A percentile compares a stretch with the other conserved stretches of the same genome.
Evolutionary conservation across 2,888 invertebrate genomes (phyloP).

Genomic region (Halictus ligatus): DNA sequence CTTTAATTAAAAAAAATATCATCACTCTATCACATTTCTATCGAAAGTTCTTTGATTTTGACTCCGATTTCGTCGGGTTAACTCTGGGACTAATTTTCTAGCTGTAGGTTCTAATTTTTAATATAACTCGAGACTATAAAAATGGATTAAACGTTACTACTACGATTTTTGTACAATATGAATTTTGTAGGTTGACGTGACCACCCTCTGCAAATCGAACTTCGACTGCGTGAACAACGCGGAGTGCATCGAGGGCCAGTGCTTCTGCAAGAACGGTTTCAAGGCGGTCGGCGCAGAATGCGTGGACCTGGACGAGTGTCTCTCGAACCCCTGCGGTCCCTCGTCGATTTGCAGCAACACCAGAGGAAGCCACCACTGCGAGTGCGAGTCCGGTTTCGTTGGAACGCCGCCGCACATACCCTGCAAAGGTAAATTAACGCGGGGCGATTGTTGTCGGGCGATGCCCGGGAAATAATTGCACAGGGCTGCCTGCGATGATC

Average conservation of each 20-base stretch:
- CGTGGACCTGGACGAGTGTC: conserved; percentile 93
- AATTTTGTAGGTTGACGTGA: conserved; percentile 90
- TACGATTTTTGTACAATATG: too few species aligned
- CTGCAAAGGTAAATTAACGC: conserved; percentile 87
- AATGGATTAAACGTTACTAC: too few species aligned
- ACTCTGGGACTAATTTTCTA: too few species aligned
- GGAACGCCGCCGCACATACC: conserved; percentile 92
- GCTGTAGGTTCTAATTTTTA: too few species aligned
- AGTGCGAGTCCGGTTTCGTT: conserved; percentile 92
- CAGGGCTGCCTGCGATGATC: neutral
- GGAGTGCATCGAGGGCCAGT: conserved; percentile 94
- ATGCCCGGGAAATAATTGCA: neutral
- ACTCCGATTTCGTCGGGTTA: too few species aligned
- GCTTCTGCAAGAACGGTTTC: conserved; percentile 95
- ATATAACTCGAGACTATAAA: too few species aligned
- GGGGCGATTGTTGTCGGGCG: neutral
- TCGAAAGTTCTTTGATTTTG: too few species aligned
- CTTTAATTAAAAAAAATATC: too few species aligned
- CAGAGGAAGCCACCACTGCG: conserved; percentile 92
- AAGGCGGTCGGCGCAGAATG: conserved; percentile 92
- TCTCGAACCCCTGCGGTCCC: conserved; percentile 89
- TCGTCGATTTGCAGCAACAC: conserved; percentile 92
- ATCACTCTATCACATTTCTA: too few species aligned
- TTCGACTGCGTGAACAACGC: conserved; percentile 97
- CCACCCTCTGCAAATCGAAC: conserved; percentile 93